Percentiles rank a stretch among this genome's conserved stretches.
phyloP scores from a whole-genome alignment of 2,113 vertebrate genomes.

The Podarcis muralis region DNA sequence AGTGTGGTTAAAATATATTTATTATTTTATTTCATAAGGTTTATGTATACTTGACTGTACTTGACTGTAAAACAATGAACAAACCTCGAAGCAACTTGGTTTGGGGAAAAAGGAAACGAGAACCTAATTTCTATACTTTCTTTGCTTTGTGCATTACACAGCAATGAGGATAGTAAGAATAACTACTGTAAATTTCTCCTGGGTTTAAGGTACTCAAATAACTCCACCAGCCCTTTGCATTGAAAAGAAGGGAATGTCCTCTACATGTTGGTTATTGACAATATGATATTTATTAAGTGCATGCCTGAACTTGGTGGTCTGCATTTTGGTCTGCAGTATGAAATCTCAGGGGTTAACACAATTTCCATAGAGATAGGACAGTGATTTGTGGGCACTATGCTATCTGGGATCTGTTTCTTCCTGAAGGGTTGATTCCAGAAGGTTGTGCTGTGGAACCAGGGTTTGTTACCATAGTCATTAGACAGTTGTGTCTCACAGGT shows the following conservation, averaged over 20 bases:
- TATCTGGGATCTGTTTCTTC: no score
- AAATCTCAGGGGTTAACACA: not conserved
- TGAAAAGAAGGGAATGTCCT: not conserved
- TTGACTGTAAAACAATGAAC: no score
- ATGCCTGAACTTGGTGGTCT: not conserved
- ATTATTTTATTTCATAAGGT: no score
- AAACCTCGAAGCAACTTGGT: not conserved
- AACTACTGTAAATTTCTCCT: no score
- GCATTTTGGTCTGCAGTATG: not conserved
- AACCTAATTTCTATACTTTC: fast-evolving
- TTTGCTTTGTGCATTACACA: not conserved
- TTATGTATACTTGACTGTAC: no score
- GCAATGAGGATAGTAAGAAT: not conserved
- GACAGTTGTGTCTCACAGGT: no score
- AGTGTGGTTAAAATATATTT: not conserved
- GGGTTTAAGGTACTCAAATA: not conserved
- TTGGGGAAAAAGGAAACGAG: not conserved
- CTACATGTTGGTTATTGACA: not conserved
- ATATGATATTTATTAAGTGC: not conserved
- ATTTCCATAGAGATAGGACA: not conserved
- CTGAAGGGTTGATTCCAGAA: no score
- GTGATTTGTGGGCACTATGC: not conserved
- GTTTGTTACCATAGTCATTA: no score
- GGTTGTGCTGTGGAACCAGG: no score
- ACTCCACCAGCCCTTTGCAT: not conserved